Conservation (phyloP, 1,140 invertebrate species). For the Hermetia illucens region DNA sequence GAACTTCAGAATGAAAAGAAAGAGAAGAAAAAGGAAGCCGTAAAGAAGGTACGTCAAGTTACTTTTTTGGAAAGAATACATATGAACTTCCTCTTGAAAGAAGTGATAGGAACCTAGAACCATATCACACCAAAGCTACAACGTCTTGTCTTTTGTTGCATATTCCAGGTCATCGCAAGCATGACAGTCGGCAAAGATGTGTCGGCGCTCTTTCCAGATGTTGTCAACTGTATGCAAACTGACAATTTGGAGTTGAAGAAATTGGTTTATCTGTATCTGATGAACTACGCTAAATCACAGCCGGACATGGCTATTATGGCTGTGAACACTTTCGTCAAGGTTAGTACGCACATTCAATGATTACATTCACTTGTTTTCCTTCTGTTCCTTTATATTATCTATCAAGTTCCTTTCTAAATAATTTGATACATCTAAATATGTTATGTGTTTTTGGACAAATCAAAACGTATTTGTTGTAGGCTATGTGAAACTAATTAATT, state of each 20-base stretch:
- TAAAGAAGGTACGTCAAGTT: slow-evolving; percentile 70
- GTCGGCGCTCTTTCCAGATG: slow-evolving; percentile 94
- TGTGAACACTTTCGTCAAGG: slow-evolving; percentile 99
- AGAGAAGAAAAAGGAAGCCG: slow-evolving; percentile 98
- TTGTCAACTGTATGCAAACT: slow-evolving; percentile 99
- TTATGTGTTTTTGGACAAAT: too few relatives aligned
- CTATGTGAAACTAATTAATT: too few relatives aligned
- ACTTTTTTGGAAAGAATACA: too few relatives aligned
- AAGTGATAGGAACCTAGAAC: neutral
- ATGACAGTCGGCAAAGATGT: slow-evolving; percentile 99
- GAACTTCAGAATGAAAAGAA: slow-evolving; percentile 99
- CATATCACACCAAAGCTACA: neutral
- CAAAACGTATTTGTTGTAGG: too few relatives aligned
- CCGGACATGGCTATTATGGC: slow-evolving; percentile 99
- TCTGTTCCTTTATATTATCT: too few relatives aligned
- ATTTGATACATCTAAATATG: too few relatives aligned
- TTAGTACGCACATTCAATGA: slow-evolving; percentile 38
- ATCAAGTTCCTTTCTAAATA: too few relatives aligned
- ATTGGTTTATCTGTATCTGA: slow-evolving; percentile 96
- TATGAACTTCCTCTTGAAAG: neutral
- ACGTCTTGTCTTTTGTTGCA: neutral
- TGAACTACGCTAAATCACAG: slow-evolving; percentile 99
- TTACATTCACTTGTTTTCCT: too few relatives aligned
- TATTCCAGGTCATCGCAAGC: slow-evolving; percentile 96
- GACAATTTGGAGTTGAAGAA: slow-evolving; percentile 99